phyloP scores from a whole-genome alignment of 2,888 invertebrate genomes.

The Caenorhabditis doughertyi region DNA sequence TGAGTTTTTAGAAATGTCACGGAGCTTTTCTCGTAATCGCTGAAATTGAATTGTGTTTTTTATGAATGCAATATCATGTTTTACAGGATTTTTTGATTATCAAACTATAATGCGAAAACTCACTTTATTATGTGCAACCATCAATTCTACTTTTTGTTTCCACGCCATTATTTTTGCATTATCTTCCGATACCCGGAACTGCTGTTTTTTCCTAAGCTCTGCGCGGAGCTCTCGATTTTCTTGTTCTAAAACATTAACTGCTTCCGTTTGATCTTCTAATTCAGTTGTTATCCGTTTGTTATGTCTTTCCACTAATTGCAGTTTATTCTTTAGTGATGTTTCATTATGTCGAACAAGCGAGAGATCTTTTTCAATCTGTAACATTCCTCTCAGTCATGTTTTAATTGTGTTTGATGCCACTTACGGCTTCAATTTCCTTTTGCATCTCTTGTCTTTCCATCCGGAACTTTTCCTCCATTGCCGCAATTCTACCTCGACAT shows the following conservation, averaged over 20 bases:
- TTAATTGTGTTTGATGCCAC: background rate
- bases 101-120: background rate
- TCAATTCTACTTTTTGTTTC: conserved; percentile 75
- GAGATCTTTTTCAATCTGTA: conserved; percentile 71
- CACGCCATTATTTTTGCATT: conserved; percentile 69
- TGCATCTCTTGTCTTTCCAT: conserved; percentile 72
- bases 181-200: conserved; percentile 69
- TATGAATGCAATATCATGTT: too few species aligned
- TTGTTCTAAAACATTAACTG: conserved; percentile 69
- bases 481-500: conserved; percentile 66
- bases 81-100: too few species aligned
- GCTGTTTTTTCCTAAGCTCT: conserved; percentile 70
- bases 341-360: conserved; percentile 71
- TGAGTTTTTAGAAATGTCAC: conserved; percentile 58
- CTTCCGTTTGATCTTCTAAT: conserved; percentile 68
- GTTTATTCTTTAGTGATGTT: conserved; percentile 70
- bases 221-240: conserved; percentile 70
- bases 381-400: background rate
- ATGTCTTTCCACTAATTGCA: conserved; percentile 72
- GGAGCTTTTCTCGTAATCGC: conserved; percentile 73
- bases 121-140: conserved; percentile 76
- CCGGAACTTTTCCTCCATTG: conserved; percentile 73
- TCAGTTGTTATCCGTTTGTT: conserved; percentile 72
- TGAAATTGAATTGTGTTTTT: conserved; percentile 24
- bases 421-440: conserved; percentile 71